Conservation (phyloP, 1,140 invertebrate species). For the Bombus sylvicola region DNA sequence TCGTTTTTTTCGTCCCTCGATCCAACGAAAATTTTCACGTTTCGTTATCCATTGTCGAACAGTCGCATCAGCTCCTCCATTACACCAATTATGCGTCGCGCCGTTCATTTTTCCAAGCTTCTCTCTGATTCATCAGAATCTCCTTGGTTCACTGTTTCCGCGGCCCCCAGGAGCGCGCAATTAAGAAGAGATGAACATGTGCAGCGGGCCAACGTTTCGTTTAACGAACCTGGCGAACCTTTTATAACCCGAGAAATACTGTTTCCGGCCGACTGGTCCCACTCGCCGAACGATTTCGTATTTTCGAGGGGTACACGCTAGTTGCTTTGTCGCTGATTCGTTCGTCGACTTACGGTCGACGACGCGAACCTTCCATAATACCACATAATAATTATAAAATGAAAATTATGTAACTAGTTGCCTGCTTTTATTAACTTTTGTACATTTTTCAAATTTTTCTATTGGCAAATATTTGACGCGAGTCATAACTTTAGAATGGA, state of each 20-base stretch:
- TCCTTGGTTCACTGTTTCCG: conserved; percentile 15
- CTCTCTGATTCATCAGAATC: conserved; percentile 34
- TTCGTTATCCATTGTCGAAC: conserved; percentile 35
- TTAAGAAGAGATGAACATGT: conserved; percentile 30
- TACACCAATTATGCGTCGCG: conserved; percentile 25
- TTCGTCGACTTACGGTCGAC: conserved; percentile 12
- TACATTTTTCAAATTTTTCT: too few relatives aligned
- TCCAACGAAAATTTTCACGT: background rate
- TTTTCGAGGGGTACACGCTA: conserved; percentile 11
- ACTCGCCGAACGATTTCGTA: conserved; percentile 24
- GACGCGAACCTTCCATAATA: background rate
- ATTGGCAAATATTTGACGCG: too few relatives aligned
- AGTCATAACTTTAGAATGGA: too few relatives aligned
- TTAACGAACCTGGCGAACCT: conserved; percentile 24
- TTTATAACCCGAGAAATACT: background rate
- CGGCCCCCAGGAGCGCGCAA: conserved; percentile 17
- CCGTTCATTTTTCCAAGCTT: conserved; percentile 12
- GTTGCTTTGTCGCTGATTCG: conserved; percentile 4
- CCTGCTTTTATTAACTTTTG: too few relatives aligned
- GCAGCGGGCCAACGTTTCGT: conserved; percentile 2
- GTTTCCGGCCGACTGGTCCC: background rate
- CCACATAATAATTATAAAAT: too few relatives aligned
- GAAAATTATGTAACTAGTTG: too few relatives aligned
- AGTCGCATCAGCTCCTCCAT: conserved; percentile 35
- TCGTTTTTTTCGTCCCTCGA: background rate